Evolutionary conservation across 2,113 vertebrate species (phyloP).

Genomic region (Centropus bengalensis): DNA sequence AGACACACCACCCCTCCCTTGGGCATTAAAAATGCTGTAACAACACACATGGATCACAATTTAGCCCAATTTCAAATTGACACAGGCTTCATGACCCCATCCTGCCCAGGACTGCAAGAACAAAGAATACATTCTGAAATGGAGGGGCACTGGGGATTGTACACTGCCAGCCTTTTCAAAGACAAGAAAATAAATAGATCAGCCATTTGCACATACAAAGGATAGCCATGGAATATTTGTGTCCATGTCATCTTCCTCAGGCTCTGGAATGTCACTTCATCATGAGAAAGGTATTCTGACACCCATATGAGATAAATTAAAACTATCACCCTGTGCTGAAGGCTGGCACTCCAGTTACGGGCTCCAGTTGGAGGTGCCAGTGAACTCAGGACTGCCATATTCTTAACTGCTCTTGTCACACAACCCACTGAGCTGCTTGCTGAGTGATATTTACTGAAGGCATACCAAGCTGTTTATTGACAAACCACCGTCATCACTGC

Average conservation of each 20-base stretch:
- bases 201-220: background rate
- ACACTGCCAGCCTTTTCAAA: slow-evolving; percentile 18
- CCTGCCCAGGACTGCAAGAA: background rate
- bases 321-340: background rate
- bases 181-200: background rate
- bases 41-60: background rate
- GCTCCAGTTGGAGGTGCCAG: background rate
- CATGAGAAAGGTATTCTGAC: background rate
- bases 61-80: slow-evolving; percentile 3
- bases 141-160: background rate
- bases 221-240: slow-evolving; percentile 6
- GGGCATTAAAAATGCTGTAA: background rate
- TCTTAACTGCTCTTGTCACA: background rate
- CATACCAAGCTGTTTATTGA: slow-evolving; percentile 38
- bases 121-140: background rate
- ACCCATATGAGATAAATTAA: slow-evolving; percentile 33
- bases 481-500: background rate
- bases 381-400: background rate
- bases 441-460: slow-evolving; percentile 12
- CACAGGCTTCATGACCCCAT: background rate
- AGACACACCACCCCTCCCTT: background rate
- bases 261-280: background rate
- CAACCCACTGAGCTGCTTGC: slow-evolving; percentile 10
- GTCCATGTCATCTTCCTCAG: background rate
- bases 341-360: background rate